Evolutionary conservation across 2,888 invertebrate genomes (phyloP), one percentile per base, ranked within the genome.

Genomic region (Hydraecia micacea): DNA sequence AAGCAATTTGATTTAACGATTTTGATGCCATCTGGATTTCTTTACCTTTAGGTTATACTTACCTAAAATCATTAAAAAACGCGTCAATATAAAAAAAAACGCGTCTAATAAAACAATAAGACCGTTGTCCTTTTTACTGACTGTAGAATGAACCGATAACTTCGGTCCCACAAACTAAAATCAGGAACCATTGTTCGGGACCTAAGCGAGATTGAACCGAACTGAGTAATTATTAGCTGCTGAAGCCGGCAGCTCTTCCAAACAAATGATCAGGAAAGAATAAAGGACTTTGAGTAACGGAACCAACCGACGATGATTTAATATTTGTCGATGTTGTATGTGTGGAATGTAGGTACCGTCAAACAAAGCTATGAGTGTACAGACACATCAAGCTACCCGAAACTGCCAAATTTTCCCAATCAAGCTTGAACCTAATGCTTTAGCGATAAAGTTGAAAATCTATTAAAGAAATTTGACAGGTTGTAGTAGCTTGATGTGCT

Each of bases 181-280:
- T 74, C 73, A 71, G 55, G 65, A 70, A 42, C 79, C 67, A 71
- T 83, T 83, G 73, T 77, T 74, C 32, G 36, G n/a, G 13, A 69
- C 32, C 58, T 68, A 71, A 70, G 55, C 73, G 73, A 65, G 67
- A 58, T 73, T 52, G 67, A 63, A 66, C 39, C 13, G 39, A 70
- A 69, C 70, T 28, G 63, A 77, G 70, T 77, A 77, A 87, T 87
- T 80, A 85, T 87, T 80, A 77, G 77, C 77, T 71, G 60, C 73
- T 60, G 77, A 68, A 84, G 39, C 73, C 67, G 70, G 62, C 42
- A 85, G 71, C 73, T 84, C 67, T 58, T 58, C n/a, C 70, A 79
- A 76, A 75, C 87, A 87, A 84, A 87, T 84, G 75, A 74, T 74
- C 67, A 72, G 71, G 67, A 84, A 86, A 79, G 84, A 75, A 71